Evolutionary conservation across 2,113 vertebrate species (phyloP).

Genomic region (Macquaria australasica): DNA sequence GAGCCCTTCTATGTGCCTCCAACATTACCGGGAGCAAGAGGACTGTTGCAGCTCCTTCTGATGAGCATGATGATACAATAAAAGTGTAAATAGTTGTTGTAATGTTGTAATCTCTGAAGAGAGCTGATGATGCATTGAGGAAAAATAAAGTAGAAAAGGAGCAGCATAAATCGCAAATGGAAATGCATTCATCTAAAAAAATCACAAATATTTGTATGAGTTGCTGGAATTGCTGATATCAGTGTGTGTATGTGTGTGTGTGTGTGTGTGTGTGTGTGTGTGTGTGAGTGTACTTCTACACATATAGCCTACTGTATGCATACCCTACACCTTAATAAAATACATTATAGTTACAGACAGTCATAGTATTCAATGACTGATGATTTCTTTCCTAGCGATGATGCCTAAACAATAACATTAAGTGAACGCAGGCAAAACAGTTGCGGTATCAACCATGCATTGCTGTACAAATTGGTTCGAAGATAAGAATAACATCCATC

Average conservation of each 20-base stretch:
- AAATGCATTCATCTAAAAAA: constrained; percentile 15
- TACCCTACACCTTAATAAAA: constrained; percentile 18
- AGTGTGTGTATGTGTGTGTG: not conserved
- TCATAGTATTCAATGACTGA: constrained; percentile 42
- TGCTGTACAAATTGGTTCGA: constrained; percentile 60
- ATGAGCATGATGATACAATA: constrained; percentile 18
- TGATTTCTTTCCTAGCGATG: constrained; percentile 39
- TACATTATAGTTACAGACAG: constrained; percentile 19
- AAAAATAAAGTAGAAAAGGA: constrained; percentile 16
- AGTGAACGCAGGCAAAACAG: constrained; percentile 38
- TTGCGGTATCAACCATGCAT: constrained; percentile 39
- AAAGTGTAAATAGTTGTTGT: constrained; percentile 32
- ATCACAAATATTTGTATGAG: constrained; percentile 6
- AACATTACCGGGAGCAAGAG: constrained; percentile 9
- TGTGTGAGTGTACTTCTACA: not conserved
- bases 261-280: not conserved
- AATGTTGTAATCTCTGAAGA: constrained; percentile 21
- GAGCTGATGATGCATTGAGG: constrained; percentile 13
- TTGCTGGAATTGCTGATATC: constrained; percentile 11
- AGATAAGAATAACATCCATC: constrained; percentile 66
- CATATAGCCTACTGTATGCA: not conserved
- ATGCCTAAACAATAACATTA: constrained; percentile 40
- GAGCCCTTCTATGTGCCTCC: constrained; percentile 28
- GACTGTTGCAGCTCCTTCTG: not conserved
- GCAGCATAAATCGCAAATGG: not conserved